phyloP scores from a whole-genome alignment of 2,797 vertebrate genomes.

The Coreius guichenoti region DNA sequence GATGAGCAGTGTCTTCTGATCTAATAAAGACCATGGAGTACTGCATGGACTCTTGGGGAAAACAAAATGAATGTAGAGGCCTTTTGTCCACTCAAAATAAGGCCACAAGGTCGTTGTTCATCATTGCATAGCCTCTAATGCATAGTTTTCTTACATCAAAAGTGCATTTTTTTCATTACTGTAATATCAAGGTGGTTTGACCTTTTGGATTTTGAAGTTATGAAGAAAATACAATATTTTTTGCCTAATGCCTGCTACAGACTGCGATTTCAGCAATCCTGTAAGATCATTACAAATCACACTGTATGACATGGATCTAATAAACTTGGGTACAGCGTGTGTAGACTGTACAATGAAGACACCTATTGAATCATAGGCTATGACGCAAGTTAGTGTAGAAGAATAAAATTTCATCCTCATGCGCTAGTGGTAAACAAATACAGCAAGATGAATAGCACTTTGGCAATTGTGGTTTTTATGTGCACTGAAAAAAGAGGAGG shows the following conservation, averaged over 20 bases:
- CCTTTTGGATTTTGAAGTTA: no score
- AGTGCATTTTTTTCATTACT: neutral
- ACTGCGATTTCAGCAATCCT: no score
- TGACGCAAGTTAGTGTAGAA: neutral
- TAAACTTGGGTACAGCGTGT: no score
- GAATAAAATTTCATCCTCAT: neutral
- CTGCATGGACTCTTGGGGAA: neutral
- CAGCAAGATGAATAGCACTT: neutral
- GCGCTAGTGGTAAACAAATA: neutral
- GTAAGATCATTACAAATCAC: no score
- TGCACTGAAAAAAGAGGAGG: neutral
- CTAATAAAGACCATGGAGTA: neutral
- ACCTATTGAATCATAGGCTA: neutral
- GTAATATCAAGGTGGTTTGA: neutral
- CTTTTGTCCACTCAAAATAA: slow-evolving; percentile 14
- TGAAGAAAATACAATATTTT: neutral
- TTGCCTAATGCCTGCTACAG: no score
- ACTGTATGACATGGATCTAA: no score
- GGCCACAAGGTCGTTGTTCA: neutral
- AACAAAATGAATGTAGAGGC: neutral
- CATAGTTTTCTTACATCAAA: neutral
- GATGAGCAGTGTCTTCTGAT: slow-evolving; percentile 26
- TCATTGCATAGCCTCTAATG: neutral
- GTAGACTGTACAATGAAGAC: neutral
- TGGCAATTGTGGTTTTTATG: neutral